Conservation (phyloP, 2,113 vertebrate species). For the Drymodes brunneopygia region DNA sequence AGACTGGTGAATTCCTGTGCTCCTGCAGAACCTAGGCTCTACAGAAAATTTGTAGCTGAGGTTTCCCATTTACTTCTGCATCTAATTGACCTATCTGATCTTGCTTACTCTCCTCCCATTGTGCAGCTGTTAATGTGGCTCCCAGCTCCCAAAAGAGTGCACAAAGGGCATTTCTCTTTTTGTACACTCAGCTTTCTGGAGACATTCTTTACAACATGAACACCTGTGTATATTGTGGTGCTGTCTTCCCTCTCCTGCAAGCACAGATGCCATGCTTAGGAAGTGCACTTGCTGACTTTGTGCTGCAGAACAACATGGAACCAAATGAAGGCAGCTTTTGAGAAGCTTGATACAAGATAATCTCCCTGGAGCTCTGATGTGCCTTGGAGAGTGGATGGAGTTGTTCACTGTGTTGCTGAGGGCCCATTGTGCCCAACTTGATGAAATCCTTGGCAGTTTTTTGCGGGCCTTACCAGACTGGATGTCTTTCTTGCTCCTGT, state of each 20-base stretch:
- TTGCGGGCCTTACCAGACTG: background rate
- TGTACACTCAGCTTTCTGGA: slow-evolving; percentile 1
- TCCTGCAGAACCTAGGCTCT: background rate
- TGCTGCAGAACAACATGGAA: background rate
- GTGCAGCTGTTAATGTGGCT: slow-evolving; percentile 22
- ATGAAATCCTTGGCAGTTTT: background rate
- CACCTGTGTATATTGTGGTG: background rate
- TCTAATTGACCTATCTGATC: slow-evolving; percentile 13
- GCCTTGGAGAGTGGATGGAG: background rate
- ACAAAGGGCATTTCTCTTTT: background rate
- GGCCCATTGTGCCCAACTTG: background rate
- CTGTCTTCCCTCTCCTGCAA: background rate
- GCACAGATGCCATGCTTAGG: background rate
- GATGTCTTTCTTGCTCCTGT: background rate
- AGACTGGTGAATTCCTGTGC: background rate
- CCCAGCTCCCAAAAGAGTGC: background rate
- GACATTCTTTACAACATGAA: background rate
- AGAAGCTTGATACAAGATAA: background rate
- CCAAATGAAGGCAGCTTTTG: background rate
- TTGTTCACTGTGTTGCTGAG: background rate
- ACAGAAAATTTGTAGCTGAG: background rate
- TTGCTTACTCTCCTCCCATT: background rate
- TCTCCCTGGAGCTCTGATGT: background rate
- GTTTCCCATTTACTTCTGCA: background rate
- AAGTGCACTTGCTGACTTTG: background rate